These are phyloP conservation scores for Pasiphila rectangulata DNA, from an alignment of 2,888 invertebrate species.

Conservation along the genomic window DNA sequence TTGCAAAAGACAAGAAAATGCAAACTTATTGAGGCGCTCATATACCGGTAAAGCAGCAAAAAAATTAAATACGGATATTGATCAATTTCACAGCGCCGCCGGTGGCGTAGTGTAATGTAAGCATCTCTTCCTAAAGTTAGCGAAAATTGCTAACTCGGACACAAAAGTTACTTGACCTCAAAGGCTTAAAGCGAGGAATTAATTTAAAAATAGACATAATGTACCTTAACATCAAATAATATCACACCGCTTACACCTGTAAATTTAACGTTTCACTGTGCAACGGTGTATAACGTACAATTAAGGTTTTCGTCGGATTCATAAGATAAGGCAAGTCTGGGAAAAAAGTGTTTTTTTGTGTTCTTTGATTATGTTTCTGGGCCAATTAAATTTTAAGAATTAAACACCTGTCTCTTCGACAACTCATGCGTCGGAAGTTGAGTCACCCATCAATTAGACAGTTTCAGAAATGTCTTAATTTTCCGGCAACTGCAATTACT, in stretches of 20 bases:
- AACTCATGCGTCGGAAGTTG: conserved; percentile 39
- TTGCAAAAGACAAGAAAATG: conserved; percentile 64
- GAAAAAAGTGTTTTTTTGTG: conserved; percentile 13
- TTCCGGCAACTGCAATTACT: conserved; percentile 58
- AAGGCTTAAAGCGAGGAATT: too few species aligned
- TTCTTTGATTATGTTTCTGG: neutral
- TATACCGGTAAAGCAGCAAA: neutral
- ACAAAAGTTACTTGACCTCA: neutral
- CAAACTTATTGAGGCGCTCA: conserved; percentile 52
- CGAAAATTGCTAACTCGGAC: neutral
- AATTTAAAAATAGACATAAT: too few species aligned
- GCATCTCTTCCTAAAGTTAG: neutral
- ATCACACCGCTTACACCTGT: conserved; percentile 10
- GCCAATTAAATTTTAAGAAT: conserved; percentile 11
- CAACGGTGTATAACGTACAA: conserved; percentile 11
- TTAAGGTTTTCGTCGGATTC: conserved; percentile 8
- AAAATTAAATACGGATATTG: neutral
- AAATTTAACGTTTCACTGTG: conserved; percentile 11
- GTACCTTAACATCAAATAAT: too few species aligned
- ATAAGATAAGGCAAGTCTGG: neutral
- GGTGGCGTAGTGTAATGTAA: too few species aligned
- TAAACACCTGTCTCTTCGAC: neutral
- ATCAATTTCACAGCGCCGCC: neutral
- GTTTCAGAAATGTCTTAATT: conserved; percentile 57
- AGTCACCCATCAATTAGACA: conserved; percentile 52